phyloP scores from a whole-genome alignment of 1,140 invertebrate genomes.

The Kradibia gibbosae region DNA sequence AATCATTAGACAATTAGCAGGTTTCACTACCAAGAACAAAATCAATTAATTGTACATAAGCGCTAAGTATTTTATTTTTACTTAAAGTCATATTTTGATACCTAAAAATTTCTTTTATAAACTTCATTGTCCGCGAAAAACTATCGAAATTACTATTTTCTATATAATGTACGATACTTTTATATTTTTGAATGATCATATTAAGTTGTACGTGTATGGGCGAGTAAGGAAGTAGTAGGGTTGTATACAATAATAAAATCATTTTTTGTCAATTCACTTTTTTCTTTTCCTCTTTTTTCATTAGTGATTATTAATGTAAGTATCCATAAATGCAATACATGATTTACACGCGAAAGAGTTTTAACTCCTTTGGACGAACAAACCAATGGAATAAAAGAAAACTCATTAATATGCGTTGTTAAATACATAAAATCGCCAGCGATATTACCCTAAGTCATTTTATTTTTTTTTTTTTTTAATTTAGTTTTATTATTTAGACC shows the following conservation, averaged over 20 bases:
- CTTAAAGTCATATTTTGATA: constrained; percentile 13
- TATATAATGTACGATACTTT: not conserved
- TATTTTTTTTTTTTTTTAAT: constrained; percentile 48
- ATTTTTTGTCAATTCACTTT: constrained; percentile 16
- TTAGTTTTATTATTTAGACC: constrained; percentile 47
- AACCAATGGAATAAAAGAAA: constrained; percentile 64
- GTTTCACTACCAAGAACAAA: constrained; percentile 24
- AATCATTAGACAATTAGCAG: constrained; percentile 13
- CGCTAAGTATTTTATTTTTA: constrained; percentile 3
- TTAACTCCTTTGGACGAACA: constrained; percentile 7
- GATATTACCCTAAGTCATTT: constrained; percentile 60
- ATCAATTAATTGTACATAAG: constrained; percentile 30
- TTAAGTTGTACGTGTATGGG: not conserved
- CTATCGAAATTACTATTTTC: constrained; percentile 10
- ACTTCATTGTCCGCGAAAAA: not conserved
- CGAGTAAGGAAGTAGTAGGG: not conserved
- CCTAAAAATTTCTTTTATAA: constrained; percentile 19
- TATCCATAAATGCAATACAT: constrained; percentile 45
- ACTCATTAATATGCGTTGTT: constrained; percentile 58
- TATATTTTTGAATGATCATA: not conserved
- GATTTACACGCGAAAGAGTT: constrained; percentile 32
- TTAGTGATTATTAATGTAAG: constrained; percentile 37
- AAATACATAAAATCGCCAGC: constrained; percentile 68
- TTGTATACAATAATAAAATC: constrained; percentile 10
- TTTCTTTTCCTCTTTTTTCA: constrained; percentile 8